Percentiles rank a stretch among this genome's conserved stretches.
These are phyloP conservation scores for Tenrec ecaudatus DNA, from an alignment of 2,113 vertebrate species.

Conservation along the genomic window DNA sequence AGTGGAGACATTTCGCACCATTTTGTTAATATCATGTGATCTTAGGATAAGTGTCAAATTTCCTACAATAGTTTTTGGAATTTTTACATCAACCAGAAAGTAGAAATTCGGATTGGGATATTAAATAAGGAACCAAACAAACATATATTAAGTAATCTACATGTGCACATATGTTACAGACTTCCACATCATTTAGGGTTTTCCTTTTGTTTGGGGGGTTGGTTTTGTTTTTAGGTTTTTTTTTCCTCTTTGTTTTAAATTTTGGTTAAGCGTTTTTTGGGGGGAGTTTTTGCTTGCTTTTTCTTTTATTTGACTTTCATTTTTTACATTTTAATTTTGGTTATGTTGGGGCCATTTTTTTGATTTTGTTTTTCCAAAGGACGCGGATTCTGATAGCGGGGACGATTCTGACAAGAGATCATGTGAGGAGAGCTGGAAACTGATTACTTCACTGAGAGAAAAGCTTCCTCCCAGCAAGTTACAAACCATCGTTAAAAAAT, in stretches of 20 bases:
- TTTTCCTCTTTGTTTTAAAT: constrained; percentile 87
- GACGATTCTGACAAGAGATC: constrained; percentile 99
- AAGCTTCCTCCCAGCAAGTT: constrained; percentile 99
- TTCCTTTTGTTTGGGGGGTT: constrained; percentile 72
- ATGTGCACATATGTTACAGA: constrained; percentile 70
- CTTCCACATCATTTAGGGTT: constrained; percentile 71
- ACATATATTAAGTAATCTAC: constrained; percentile 29
- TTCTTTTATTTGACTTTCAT: constrained; percentile 88
- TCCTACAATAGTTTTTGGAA: constrained; percentile 68
- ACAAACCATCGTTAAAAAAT: constrained; percentile 99
- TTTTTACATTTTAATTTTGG: constrained; percentile 94
- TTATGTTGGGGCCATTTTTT: constrained; percentile 96
- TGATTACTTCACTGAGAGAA: constrained; percentile 99
- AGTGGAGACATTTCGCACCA: constrained; percentile 17
- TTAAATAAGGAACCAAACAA: background rate
- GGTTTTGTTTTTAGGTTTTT: constrained; percentile 82
- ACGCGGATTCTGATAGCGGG: constrained; percentile 99
- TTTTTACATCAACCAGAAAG: constrained; percentile 69
- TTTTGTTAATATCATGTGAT: constrained; percentile 42
- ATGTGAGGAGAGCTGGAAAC: constrained; percentile 99
- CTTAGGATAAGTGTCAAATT: constrained; percentile 21
- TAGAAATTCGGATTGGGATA: constrained; percentile 57
- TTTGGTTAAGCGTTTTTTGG: constrained; percentile 79
- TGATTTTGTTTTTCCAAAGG: constrained; percentile 98
- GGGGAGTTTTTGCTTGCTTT: constrained; percentile 28